Evolutionary conservation across 1,140 invertebrate genomes (phyloP), one percentile per base, ranked within the genome.

Genomic region (Luehdorfia chinensis): DNA sequence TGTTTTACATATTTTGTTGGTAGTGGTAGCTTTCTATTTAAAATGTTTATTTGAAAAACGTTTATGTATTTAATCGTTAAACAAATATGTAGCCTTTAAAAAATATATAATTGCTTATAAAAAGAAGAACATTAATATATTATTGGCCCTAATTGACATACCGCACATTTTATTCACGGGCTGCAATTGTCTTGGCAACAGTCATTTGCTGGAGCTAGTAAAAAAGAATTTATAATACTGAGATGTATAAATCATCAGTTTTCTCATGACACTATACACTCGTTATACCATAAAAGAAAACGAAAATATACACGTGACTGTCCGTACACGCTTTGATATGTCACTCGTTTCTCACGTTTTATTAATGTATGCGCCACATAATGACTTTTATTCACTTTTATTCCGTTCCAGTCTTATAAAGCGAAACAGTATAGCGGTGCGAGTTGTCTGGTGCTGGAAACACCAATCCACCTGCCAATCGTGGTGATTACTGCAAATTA

Each of bases 261-360:
- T 74, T 78, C 75, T 61, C 70, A 43, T 43, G 39, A 18, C 21
- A 41, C 37, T 21, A 28, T 41, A 43, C 23, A 39, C 39, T 43
- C 30, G 39, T 43, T 43, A 27, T 43, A 15, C 68, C 65, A 70
- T 72, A 70, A 72, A 68, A 55, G 66, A 62, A 59, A 55, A 64
- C 55, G 44, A 64, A 77, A 75, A 66, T 65, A 61, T 70, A 67
- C 62, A 46, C 50, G 51, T 53, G 46, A 54, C 33, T 52, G 19
- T 47, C 44, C 50, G 58, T 61, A 55, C 34, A 43, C 47, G 55
- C 55, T 48, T 66, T 51, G 66, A 75, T 77, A 74, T 80, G 78
- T 78, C 76, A 76, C 59, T 54, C 56, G 68, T 70, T 75, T 83
- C 75, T 78, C 75, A 83, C 75, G 66, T 74, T 70, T 72, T 75